phyloP scores from a whole-genome alignment of 2,113 vertebrate species.

The Perca schrenkii region DNA sequence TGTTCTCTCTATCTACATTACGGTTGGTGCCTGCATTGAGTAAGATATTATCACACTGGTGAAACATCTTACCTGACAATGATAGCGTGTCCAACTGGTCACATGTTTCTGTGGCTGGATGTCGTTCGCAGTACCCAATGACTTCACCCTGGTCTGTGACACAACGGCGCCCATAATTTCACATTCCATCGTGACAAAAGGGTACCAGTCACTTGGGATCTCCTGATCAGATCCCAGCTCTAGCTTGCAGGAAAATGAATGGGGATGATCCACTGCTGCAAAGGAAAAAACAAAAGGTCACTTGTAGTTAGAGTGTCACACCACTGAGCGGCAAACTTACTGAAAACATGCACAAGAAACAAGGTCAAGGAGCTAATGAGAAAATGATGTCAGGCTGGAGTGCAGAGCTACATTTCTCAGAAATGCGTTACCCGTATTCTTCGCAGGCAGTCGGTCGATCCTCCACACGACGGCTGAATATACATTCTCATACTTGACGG shows the following conservation, averaged over 20 bases:
- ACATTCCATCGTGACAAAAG: constrained; percentile 93
- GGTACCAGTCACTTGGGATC: constrained; percentile 94
- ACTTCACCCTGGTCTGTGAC: constrained; percentile 90
- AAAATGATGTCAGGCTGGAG: background rate
- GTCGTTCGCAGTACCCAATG: constrained; percentile 91
- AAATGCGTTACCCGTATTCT: constrained; percentile 90
- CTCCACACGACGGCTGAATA: constrained; percentile 95
- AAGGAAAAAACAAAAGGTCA: constrained; percentile 32
- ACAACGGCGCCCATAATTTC: constrained; percentile 87
- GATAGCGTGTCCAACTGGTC: constrained; percentile 90
- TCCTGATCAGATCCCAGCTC: constrained; percentile 97
- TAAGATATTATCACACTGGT: too few relatives aligned
- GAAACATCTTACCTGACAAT: constrained; percentile 87
- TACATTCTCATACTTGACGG: constrained; percentile 95
- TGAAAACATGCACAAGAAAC: background rate
- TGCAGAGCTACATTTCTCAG: background rate
- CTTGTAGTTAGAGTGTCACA: constrained; percentile 24
- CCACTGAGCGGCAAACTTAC: constrained; percentile 29
- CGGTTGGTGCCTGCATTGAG: background rate
- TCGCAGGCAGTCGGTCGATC: constrained; percentile 95
- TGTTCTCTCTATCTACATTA: background rate
- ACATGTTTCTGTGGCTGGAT: constrained; percentile 94
- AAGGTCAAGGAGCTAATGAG: constrained; percentile 1
- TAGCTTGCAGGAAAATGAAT: constrained; percentile 94
- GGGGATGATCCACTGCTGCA: constrained; percentile 92